Conservation (phyloP, 2,797 vertebrate genomes). For the Tragopan temminckii region DNA sequence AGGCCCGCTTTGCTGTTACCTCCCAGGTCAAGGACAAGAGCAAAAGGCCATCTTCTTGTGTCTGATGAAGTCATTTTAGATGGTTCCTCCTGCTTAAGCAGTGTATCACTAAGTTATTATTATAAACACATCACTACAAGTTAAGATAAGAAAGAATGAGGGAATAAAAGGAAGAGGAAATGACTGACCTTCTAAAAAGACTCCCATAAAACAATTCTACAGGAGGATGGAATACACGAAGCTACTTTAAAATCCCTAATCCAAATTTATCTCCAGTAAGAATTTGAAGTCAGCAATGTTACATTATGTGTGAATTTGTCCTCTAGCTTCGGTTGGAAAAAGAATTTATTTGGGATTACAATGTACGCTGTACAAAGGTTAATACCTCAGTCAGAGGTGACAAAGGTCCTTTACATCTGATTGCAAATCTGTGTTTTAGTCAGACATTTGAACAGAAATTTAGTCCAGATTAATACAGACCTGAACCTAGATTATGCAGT, state of each 20-base stretch:
- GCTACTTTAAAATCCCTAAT: background rate
- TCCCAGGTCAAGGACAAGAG: background rate
- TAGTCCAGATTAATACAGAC: background rate
- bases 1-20: background rate
- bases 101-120: background rate
- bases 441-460: background rate
- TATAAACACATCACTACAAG: background rate
- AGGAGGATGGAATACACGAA: background rate
- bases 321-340: background rate
- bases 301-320: background rate
- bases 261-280: constrained; percentile 1
- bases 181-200: constrained; percentile 42
- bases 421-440: background rate
- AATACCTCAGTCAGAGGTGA: background rate
- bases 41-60: background rate
- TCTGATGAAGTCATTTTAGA: background rate
- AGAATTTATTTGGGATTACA: background rate
- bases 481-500: background rate
- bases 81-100: background rate
- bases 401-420: background rate
- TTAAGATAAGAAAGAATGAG: constrained; percentile 40
- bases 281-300: background rate
- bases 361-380: background rate
- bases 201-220: constrained; percentile 1
- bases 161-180: constrained; percentile 47